A percentile compares a stretch with the other conserved stretches of the same genome.
phyloP scores from a whole-genome alignment of 2,888 invertebrate genomes.

The Litoditis marina region DNA sequence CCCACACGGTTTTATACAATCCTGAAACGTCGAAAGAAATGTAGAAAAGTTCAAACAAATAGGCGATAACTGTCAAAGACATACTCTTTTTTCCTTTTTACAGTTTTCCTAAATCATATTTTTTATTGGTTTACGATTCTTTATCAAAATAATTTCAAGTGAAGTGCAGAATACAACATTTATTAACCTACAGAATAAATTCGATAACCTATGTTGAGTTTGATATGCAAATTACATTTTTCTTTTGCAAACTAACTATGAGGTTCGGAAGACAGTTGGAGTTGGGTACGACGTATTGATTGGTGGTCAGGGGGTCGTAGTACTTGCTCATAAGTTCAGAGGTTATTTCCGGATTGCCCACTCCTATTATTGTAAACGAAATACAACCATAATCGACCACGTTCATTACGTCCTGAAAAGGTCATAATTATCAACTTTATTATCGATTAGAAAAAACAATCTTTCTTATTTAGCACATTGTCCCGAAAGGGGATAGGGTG shows the following conservation, averaged over 20 bases:
- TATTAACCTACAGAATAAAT: not conserved
- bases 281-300: constrained; percentile 32
- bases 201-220: not conserved
- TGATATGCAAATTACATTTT: too few species aligned
- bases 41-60: too few species aligned
- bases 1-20: constrained; percentile 46
- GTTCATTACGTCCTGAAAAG: constrained; percentile 16
- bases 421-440: too few species aligned
- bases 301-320: constrained; percentile 15
- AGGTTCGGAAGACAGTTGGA: constrained; percentile 35
- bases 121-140: too few species aligned
- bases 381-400: constrained; percentile 28
- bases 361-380: constrained; percentile 35
- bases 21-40: constrained; percentile 8
- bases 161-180: too few species aligned
- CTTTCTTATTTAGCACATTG: too few species aligned
- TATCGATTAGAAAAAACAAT: too few species aligned
- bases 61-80: too few species aligned
- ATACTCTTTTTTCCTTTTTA: too few species aligned
- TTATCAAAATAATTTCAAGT: too few species aligned
- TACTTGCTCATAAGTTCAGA: constrained; percentile 17
- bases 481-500: too few species aligned
- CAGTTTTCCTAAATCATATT: too few species aligned
- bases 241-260: constrained; percentile 1
- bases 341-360: constrained; percentile 27